These are phyloP conservation scores for Cyrtonyx montezumae DNA, from an alignment of 2,113 vertebrate species.

Conservation along the genomic window DNA sequence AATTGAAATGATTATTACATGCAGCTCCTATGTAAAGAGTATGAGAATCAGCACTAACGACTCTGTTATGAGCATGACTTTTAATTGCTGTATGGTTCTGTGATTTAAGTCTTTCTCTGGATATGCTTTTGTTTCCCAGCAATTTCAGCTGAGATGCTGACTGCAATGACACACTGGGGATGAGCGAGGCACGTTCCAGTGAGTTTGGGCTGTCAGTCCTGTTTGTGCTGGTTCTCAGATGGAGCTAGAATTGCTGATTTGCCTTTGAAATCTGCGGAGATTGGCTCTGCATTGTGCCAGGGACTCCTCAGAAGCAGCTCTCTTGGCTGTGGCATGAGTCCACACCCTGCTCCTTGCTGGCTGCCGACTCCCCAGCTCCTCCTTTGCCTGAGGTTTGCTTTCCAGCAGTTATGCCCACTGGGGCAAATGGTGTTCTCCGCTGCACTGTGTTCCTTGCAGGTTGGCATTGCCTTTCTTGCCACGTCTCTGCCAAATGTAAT, in stretches of 20 bases:
- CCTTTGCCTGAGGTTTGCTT: not conserved
- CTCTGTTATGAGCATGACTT: slow-evolving; percentile 27
- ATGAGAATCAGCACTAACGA: slow-evolving; percentile 45
- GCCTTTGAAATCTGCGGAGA: not conserved
- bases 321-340: not conserved
- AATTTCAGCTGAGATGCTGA: not conserved
- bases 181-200: too few relatives aligned
- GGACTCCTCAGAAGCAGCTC: not conserved
- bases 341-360: not conserved
- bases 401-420: not conserved
- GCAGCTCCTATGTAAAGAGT: slow-evolving; percentile 42
- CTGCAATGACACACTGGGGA: not conserved
- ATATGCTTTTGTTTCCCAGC: slow-evolving; percentile 7
- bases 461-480: not conserved
- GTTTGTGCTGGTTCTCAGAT: not conserved
- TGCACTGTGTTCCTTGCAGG: not conserved
- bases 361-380: accelerated
- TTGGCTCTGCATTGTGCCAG: not conserved
- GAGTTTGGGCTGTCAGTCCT: not conserved
- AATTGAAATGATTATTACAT: slow-evolving; percentile 57
- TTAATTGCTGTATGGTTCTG: slow-evolving; percentile 28
- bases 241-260: not conserved
- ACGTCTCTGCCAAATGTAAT: not conserved
- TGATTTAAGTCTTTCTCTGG: not conserved
- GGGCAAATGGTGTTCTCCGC: not conserved